Base-by-base conservation (phyloP, 2,113 vertebrate genomes). In the Pleuronectes platessa region DNA sequence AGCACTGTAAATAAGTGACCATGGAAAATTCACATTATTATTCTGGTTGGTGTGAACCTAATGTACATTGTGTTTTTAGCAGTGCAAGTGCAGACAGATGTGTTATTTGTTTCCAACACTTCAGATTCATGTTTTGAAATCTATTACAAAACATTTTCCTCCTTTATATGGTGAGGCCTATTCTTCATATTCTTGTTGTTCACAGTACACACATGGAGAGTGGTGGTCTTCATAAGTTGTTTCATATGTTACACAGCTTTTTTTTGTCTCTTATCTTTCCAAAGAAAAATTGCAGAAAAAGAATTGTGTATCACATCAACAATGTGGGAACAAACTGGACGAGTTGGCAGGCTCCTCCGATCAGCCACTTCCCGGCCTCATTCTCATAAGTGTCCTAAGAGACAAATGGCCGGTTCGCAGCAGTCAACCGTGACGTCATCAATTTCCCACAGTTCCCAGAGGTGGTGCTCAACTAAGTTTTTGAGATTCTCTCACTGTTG, bases 371-470 rank as follows among this genome's bases (percentile, higher is more conserved):
- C 61, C 54, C 23, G 20, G 27, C 35, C 49, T 65, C 59, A 65
- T 18, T 83, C 53, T 74, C 45, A 65, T 61, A 20, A 18, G 37
- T 42, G 47, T 27, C 56, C 82, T 68, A 51, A 35, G 58, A 78
- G 61, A 59, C 15, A 54, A 73, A 63, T 0, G 7, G 23, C 74
- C 61, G 12, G 79, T 84, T 86, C 71, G 68, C 71, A 77, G 65
- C 70, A 72, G 69, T 65, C 65, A 63, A 18, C 47, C 21, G 2
- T 79, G 74, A 88, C 21, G 49, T 84, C 71, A 81, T 35, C 55
- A 0, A 77, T 73, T 58, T 81, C 85, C 78, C 86, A 84, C 83
- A 87, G 65, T 78, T 70, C 87, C 79, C 84, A 76, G 67, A 68
- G 56, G 73, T 63, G 4, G 59, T 68, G 78, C 56, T 79, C 72